Evolutionary conservation across 37 sponge, comb jelly and placozoan genomes (phyloP).

Genomic region (Spongia lamella): DNA sequence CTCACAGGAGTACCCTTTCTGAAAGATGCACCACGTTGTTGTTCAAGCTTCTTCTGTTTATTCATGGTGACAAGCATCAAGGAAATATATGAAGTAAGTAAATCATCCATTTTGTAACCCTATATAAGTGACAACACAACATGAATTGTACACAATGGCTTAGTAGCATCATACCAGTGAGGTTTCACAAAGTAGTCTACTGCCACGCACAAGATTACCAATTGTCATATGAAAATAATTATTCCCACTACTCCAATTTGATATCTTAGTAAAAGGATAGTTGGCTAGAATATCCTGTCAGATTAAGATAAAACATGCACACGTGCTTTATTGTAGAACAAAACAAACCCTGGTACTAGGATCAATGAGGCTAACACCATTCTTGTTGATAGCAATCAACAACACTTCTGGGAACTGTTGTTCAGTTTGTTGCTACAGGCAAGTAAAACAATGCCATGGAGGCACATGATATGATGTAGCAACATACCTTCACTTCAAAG

Average conservation of each 20-base stretch:
- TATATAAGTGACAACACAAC: conserved; percentile 2
- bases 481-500: conserved; percentile 91
- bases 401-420: conserved; percentile 81
- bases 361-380: conserved; percentile 87
- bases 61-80: conserved; percentile 87
- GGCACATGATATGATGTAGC: neutral
- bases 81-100: conserved; percentile 95
- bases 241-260: conserved; percentile 92
- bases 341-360: conserved; percentile 34
- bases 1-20: neutral
- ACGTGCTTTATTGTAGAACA: neutral
- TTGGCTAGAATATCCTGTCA: conserved; percentile 75
- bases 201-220: conserved; percentile 88
- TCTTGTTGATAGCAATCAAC: conserved; percentile 90
- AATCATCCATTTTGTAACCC: conserved; percentile 98
- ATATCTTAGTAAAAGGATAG: conserved; percentile 93
- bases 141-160: neutral
- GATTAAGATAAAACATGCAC: neutral
- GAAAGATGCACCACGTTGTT: neutral
- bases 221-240: conserved; percentile 99
- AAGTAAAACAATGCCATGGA: neutral
- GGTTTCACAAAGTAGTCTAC: conserved; percentile 90
- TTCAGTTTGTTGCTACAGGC: conserved; percentile 86
- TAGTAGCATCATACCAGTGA: conserved; percentile 51
- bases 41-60: conserved; percentile 37